Evolutionary conservation across 2,113 vertebrate genomes (phyloP).

Genomic region (Lepidothrix coronata): DNA sequence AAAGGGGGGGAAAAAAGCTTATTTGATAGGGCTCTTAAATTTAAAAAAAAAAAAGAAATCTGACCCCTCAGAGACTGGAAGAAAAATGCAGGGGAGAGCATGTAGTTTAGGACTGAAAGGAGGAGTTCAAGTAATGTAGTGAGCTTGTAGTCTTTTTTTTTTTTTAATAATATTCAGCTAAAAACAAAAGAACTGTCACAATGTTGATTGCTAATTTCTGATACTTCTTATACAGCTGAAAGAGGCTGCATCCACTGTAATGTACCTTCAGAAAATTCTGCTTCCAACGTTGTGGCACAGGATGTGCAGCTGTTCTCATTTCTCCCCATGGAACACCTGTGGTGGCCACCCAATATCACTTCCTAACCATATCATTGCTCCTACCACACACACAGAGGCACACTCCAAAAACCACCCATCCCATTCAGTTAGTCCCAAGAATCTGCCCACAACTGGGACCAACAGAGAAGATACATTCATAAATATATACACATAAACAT

Average conservation of each 20-base stretch:
- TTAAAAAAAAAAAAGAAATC: neutral
- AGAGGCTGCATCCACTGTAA: neutral
- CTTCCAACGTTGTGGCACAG: neutral
- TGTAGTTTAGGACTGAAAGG: conserved; percentile 51
- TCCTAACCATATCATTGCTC: neutral
- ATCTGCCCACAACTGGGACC: neutral
- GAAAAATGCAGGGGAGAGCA: conserved; percentile 26
- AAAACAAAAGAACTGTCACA: conserved; percentile 41
- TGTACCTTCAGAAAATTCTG: neutral
- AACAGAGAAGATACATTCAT: neutral
- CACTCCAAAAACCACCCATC: neutral
- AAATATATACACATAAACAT: neutral
- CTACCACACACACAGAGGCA: neutral
- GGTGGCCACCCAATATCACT: neutral
- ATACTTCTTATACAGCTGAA: neutral
- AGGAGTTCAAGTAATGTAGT: neutral
- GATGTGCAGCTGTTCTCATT: neutral
- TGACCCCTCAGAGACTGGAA: conserved; percentile 28
- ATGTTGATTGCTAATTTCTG: conserved; percentile 42
- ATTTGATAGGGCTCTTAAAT: conserved; percentile 70
- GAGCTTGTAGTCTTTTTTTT: neutral
- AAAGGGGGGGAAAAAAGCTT: neutral
- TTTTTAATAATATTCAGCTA: neutral
- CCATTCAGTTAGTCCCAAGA: neutral
- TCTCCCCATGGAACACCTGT: neutral